Percentiles rank a stretch among this genome's conserved stretches.
Conservation (phyloP, 1,140 invertebrate species). For the Nylanderia fulva region DNA sequence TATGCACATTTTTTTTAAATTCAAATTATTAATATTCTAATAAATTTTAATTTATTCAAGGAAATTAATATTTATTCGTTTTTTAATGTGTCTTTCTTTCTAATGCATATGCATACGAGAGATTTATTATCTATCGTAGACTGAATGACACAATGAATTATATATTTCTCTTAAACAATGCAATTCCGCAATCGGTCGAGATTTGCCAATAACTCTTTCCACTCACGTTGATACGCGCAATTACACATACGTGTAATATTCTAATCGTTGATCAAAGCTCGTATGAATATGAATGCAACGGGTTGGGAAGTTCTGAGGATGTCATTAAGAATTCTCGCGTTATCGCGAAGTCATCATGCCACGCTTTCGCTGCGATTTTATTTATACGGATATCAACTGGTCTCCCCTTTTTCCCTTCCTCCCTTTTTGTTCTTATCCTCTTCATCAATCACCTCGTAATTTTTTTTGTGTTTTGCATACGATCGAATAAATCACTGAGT, state of each 20-base stretch:
- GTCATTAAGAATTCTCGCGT: slow-evolving; percentile 13
- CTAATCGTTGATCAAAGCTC: slow-evolving; percentile 31
- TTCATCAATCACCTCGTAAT: neutral
- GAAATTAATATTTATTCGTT: neutral
- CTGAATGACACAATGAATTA: neutral
- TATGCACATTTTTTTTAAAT: too few relatives aligned
- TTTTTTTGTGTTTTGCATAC: slow-evolving; percentile 15
- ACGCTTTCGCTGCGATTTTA: slow-evolving; percentile 44
- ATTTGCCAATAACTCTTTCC: slow-evolving; percentile 9
- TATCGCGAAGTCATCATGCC: slow-evolving; percentile 36
- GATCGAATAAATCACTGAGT: neutral
- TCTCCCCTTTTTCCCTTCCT: neutral
- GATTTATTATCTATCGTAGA: neutral
- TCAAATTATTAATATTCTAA: too few relatives aligned
- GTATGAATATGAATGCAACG: neutral
- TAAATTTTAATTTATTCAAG: neutral
- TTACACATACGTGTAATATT: slow-evolving; percentile 27
- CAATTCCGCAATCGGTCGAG: neutral
- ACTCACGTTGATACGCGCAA: slow-evolving; percentile 20
- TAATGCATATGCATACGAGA: neutral
- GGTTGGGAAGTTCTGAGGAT: slow-evolving; percentile 39
- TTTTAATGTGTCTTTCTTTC: neutral
- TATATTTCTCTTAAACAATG: neutral
- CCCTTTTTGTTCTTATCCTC: neutral
- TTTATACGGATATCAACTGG: slow-evolving; percentile 16